phyloP scores from a whole-genome alignment of 2,113 vertebrate genomes.

The Alligator sinensis region DNA sequence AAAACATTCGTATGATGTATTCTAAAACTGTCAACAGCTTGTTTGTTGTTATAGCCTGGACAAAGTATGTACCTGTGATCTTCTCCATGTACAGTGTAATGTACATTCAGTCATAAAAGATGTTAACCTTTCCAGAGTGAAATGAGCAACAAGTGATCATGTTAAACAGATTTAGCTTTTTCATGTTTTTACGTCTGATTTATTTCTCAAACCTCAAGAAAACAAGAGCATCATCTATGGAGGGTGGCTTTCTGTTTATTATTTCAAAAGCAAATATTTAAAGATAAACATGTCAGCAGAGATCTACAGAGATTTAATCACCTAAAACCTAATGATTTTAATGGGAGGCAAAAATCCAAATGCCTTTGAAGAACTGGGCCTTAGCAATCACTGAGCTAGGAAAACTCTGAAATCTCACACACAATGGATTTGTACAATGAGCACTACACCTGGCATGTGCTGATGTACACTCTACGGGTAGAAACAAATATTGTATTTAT shows the following conservation, averaged over 20 bases:
- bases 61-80: neutral
- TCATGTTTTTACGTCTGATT: neutral
- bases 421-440: no score
- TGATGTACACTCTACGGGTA: no score
- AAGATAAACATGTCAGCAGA: neutral
- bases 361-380: no score
- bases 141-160: neutral
- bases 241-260: neutral
- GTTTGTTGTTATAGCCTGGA: neutral
- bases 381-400: no score
- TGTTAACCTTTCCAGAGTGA: neutral
- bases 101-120: neutral
- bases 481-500: no score
- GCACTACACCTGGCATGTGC: no score
- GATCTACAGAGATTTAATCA: neutral
- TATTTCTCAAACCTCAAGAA: neutral
- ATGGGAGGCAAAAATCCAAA: no score
- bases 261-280: neutral
- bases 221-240: neutral
- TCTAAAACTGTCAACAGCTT: neutral
- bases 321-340: no score
- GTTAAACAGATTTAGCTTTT: neutral
- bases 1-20: neutral
- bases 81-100: neutral
- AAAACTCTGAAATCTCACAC: no score